Conservation (phyloP, 30 jellyfish, hydroid and myxozoan genomes). For the Hydra vulgaris region DNA sequence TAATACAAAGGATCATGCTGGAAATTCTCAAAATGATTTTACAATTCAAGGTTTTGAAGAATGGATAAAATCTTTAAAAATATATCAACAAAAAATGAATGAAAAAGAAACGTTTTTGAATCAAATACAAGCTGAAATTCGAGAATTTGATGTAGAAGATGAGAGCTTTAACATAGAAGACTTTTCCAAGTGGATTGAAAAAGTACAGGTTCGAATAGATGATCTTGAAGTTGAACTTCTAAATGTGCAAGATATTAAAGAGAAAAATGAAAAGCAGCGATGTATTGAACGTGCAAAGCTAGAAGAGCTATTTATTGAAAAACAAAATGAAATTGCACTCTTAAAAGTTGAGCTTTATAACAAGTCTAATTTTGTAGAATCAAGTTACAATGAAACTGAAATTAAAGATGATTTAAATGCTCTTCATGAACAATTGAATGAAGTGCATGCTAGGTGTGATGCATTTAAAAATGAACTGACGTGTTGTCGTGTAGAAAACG, state of each 20-base stretch:
- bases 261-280: slow-evolving; percentile 13
- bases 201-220: slow-evolving; percentile 25
- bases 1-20: not conserved
- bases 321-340: slow-evolving; percentile 24
- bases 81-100: not conserved
- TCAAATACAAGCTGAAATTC: slow-evolving; percentile 18
- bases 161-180: not conserved
- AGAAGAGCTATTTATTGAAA: slow-evolving; percentile 20
- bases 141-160: slow-evolving; percentile 31
- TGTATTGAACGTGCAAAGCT: slow-evolving; percentile 26
- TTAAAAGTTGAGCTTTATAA: slow-evolving; percentile 35
- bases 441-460: slow-evolving; percentile 28
- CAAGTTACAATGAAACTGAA: not conserved
- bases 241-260: slow-evolving; percentile 20
- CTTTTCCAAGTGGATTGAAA: slow-evolving; percentile 24
- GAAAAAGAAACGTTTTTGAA: not conserved
- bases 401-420: slow-evolving; percentile 4
- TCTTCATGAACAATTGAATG: slow-evolving; percentile 26
- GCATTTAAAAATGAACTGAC: slow-evolving; percentile 30
- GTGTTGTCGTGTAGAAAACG: slow-evolving; percentile 7
- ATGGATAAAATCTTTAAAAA: not conserved
- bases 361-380: not conserved
- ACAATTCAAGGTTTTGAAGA: not conserved
- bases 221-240: slow-evolving; percentile 30
- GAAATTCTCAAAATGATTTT: not conserved